phyloP scores from a whole-genome alignment of 1,140 invertebrate genomes.

The Drosophila sturtevanti region DNA sequence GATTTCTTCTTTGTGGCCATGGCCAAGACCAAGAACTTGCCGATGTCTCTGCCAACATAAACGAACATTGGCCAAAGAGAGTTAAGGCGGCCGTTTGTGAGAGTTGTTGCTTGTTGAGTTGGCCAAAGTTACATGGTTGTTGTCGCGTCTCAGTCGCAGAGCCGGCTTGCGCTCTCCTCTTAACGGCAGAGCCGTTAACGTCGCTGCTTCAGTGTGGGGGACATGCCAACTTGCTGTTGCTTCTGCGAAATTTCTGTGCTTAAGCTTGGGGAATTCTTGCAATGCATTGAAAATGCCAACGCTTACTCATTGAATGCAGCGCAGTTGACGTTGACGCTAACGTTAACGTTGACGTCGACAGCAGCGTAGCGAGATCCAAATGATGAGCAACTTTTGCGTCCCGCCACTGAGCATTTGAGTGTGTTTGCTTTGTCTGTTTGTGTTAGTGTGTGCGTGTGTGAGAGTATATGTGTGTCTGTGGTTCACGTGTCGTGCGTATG shows the following conservation, averaged over 20 bases:
- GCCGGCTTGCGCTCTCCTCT: slow-evolving; percentile 54
- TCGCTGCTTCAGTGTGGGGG: slow-evolving; percentile 33
- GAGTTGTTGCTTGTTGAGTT: slow-evolving; percentile 49
- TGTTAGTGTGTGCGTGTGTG: slow-evolving; percentile 29
- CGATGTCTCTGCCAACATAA: slow-evolving; percentile 30
- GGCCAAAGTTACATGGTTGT: slow-evolving; percentile 69
- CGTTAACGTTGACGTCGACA: slow-evolving; percentile 24
- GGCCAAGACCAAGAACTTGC: slow-evolving; percentile 75
- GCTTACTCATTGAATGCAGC: slow-evolving; percentile 48
- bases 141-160: slow-evolving; percentile 22
- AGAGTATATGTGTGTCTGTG: slow-evolving; percentile 23
- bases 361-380: slow-evolving; percentile 61
- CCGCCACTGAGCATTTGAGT: slow-evolving; percentile 53
- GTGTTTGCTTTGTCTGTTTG: slow-evolving; percentile 43
- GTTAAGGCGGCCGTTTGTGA: slow-evolving; percentile 30
- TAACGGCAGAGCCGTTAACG: slow-evolving; percentile 13
- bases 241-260: slow-evolving; percentile 41
- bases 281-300: slow-evolving; percentile 46
- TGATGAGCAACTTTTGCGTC: slow-evolving; percentile 59
- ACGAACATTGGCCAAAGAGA: slow-evolving; percentile 66
- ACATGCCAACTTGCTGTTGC: slow-evolving; percentile 44
- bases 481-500: slow-evolving; percentile 48
- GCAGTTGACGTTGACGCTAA: slow-evolving; percentile 9
- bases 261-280: slow-evolving; percentile 53
- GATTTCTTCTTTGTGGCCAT: slow-evolving; percentile 53